Percentiles rank a stretch among this genome's conserved stretches.
phyloP scores from a whole-genome alignment of 92 coral and sea anemone species.

The Parazoanthus atlanticus region DNA sequence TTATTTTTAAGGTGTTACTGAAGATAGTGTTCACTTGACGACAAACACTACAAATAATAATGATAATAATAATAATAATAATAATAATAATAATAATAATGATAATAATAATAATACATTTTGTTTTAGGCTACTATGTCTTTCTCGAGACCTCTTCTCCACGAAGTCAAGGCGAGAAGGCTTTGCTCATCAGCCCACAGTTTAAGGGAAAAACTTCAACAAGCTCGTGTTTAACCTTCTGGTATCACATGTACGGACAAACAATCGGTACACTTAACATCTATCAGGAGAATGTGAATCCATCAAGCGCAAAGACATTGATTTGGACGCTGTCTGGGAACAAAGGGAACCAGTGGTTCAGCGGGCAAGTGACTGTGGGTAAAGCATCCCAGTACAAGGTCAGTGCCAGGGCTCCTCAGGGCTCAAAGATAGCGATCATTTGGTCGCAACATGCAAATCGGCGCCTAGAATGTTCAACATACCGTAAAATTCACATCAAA shows the following conservation, averaged over 20 bases:
- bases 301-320: slow-evolving; percentile 47
- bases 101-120: background rate
- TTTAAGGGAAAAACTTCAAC: slow-evolving; percentile 69
- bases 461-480: too few species aligned
- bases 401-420: background rate
- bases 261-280: slow-evolving; percentile 82
- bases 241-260: slow-evolving; percentile 94
- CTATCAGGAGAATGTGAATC: slow-evolving; percentile 66
- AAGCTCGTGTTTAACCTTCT: slow-evolving; percentile 84
- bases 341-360: slow-evolving; percentile 83
- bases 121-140: slow-evolving; percentile 67
- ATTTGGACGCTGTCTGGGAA: slow-evolving; percentile 81
- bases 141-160: slow-evolving; percentile 94
- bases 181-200: slow-evolving; percentile 76
- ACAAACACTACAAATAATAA: background rate
- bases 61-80: background rate
- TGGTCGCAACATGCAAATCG: too few species aligned
- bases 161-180: slow-evolving; percentile 71
- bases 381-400: slow-evolving; percentile 64
- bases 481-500: too few species aligned
- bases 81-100: background rate
- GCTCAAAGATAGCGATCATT: too few species aligned
- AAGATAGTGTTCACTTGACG: background rate
- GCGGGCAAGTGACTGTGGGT: slow-evolving; percentile 94
- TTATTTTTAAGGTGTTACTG: background rate